These are phyloP conservation scores for Paracentrotus lividus DNA, from an alignment of 53 echinoderm and acorn worm genomes.

Conservation along the genomic window DNA sequence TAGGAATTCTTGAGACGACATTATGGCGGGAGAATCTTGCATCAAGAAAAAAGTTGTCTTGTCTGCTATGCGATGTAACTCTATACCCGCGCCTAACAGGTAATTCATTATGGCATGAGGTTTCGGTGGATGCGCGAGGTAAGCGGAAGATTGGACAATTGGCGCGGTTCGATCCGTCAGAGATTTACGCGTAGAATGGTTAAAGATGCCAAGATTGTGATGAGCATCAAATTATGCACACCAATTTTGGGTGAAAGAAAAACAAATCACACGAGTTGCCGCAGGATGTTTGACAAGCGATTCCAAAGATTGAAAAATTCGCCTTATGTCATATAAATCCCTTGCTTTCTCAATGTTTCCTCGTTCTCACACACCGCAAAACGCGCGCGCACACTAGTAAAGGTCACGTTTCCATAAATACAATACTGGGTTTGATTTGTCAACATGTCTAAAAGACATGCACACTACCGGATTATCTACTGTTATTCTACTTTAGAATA, in stretches of 20 bases:
- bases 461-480: neutral
- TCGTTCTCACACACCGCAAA: neutral
- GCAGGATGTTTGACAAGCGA: constrained; percentile 34
- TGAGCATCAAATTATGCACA: constrained; percentile 52
- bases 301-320: constrained; percentile 15
- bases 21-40: constrained; percentile 21
- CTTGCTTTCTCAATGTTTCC: neutral
- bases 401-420: neutral
- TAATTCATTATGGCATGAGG: constrained; percentile 55
- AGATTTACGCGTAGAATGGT: neutral
- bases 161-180: constrained; percentile 27
- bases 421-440: neutral
- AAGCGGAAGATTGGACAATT: constrained; percentile 29
- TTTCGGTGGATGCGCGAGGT: constrained; percentile 32
- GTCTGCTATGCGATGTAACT: constrained; percentile 34
- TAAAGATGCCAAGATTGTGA: constrained; percentile 39
- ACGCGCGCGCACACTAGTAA: neutral
- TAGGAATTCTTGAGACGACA: constrained; percentile 49
- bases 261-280: constrained; percentile 27
- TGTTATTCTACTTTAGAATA: neutral
- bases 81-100: constrained; percentile 24
- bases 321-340: constrained; percentile 2
- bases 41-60: neutral
- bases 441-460: neutral
- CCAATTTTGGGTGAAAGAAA: constrained; percentile 7